phyloP scores from a whole-genome alignment of 2,797 vertebrate species.

The Lemur catta region DNA sequence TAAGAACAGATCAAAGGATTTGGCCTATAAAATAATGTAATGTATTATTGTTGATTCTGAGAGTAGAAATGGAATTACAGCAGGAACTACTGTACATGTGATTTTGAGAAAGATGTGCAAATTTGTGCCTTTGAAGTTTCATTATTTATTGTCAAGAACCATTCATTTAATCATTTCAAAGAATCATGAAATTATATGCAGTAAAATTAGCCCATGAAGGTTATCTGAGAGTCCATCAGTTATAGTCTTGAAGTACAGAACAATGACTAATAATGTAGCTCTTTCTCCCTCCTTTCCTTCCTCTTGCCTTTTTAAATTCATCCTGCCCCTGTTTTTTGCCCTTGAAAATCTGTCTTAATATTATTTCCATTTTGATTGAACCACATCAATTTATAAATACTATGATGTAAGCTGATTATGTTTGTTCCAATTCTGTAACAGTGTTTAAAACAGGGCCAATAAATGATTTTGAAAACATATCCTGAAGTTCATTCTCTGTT shows the following conservation, averaged over 20 bases:
- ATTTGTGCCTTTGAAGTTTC: neutral
- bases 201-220: conserved; percentile 11
- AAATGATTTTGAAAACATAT: conserved; percentile 50
- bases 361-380: conserved; percentile 22
- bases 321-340: neutral
- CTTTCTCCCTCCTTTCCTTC: conserved; percentile 6
- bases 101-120: neutral
- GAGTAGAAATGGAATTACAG: neutral
- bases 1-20: conserved; percentile 37
- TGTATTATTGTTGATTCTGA: neutral
- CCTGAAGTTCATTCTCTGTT: conserved; percentile 24
- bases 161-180: conserved; percentile 44
- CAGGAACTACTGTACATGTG: neutral
- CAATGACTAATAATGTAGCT: neutral
- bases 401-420: neutral
- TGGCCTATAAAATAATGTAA: conserved; percentile 15
- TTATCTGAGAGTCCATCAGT: neutral
- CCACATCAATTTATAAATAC: neutral
- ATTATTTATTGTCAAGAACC: conserved; percentile 5
- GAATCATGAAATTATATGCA: neutral
- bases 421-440: neutral
- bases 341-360: conserved; percentile 15
- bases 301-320: neutral
- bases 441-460: conserved; percentile 31
- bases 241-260: neutral